phyloP scores from a whole-genome alignment of 2,888 invertebrate genomes.

The Lumbricus terrestris region DNA sequence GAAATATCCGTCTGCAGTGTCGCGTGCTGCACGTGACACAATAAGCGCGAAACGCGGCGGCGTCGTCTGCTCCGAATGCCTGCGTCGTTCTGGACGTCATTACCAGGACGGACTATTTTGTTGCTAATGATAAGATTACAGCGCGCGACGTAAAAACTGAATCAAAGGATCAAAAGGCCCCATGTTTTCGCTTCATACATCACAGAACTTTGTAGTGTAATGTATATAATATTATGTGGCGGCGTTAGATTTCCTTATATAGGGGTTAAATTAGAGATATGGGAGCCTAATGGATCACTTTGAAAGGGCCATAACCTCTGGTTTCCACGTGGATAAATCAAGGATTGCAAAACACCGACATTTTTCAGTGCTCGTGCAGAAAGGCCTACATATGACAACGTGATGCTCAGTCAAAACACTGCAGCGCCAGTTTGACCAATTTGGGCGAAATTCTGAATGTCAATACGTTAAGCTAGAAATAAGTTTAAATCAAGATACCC shows the following conservation, averaged over 20 bases:
- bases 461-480: background rate
- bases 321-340: background rate
- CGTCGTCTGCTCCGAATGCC: background rate
- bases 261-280: background rate
- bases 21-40: background rate
- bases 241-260: background rate
- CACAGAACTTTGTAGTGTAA: background rate
- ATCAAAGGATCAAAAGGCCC: background rate
- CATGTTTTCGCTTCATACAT: background rate
- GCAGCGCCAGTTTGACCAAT: background rate
- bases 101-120: conserved; percentile 3
- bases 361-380: too few species aligned
- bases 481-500: background rate
- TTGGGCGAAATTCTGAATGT: too few species aligned
- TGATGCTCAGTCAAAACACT: too few species aligned
- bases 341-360: background rate
- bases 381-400: too few species aligned
- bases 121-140: background rate
- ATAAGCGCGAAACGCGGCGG: background rate
- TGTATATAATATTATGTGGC: background rate
- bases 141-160: background rate
- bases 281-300: background rate
- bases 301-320: background rate
- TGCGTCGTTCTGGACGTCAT: background rate
- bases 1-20: too few species aligned